Base-by-base conservation (phyloP, 2,797 vertebrate genomes). In the Cercopithecus petaurista region DNA sequence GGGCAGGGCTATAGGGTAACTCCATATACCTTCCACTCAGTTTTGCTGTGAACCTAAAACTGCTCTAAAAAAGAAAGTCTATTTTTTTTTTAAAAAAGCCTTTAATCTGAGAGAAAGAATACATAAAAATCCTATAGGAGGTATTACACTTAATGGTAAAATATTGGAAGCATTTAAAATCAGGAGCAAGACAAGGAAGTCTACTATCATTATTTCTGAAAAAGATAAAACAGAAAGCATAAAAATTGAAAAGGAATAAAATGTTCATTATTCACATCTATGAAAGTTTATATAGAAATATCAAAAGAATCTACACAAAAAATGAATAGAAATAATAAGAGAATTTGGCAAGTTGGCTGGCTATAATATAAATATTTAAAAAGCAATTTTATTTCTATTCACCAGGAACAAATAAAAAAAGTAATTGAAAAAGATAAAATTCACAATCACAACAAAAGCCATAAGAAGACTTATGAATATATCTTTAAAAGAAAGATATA, bases 111-210 rank as follows among this genome's bases (percentile, higher is more conserved):
- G 39, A 87, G 33, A 82, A 11, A 28, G 26, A 46, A 46, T n/a
- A 30, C 86, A 46, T 10, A 72, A 61, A 92, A 86, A 72, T 82
- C 33, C 59, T 90, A 93, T 14, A 77, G 36, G n/a, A 88, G 77
- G 41, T 10, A 77, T 82, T 82, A 82, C 39, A 87, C 46, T 59
- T 61, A 95, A 55, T 55, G 43, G 39, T 41, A 72, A 96, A 77
- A 95, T 61, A n/a, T 87, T 73, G 76, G 75, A 93, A 26, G 22
- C 43, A 90, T 57, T 93, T 77, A 87, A 96, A 86, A 88, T 84
- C 57, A 79, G 28, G 21, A 93, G 4, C 28, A 84, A 95, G 61
- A 57, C 46, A 83, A 91, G 46, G 55, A 75, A 26, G 13, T 61
- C 55, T 7, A 76, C 24, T 76, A 76, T 61, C 59, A 76, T 28